Percentiles rank a stretch among this genome's conserved stretches.
These are phyloP conservation scores for Drosophila mojavensis DNA, from an alignment of 1,140 invertebrate species.

Conservation along the genomic window DNA sequence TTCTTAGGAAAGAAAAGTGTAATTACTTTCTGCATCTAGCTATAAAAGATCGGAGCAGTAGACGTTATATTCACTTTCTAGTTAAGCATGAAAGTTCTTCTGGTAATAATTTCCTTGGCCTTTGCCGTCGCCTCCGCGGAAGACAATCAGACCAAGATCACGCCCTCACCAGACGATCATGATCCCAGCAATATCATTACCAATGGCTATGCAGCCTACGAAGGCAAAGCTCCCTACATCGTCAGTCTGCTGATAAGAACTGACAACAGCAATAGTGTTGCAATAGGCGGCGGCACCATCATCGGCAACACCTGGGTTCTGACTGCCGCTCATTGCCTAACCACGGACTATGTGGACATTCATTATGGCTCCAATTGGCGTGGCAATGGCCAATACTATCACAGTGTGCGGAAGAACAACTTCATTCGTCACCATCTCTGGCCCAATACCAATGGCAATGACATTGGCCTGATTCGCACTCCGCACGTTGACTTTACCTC, in stretches of 20 bases:
- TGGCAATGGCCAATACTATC: conserved; percentile 38
- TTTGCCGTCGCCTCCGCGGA: conserved; percentile 29
- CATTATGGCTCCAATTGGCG: conserved; percentile 66
- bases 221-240: conserved; percentile 85
- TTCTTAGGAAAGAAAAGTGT: neutral
- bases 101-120: conserved; percentile 32
- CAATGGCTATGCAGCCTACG: conserved; percentile 57
- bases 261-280: conserved; percentile 49
- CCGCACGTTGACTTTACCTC: conserved; percentile 38
- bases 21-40: neutral
- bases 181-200: conserved; percentile 49
- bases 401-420: conserved; percentile 50
- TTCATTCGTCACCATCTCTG: conserved; percentile 56
- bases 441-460: conserved; percentile 45
- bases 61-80: neutral
- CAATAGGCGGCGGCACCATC: conserved; percentile 86
- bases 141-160: conserved; percentile 13
- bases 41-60: neutral
- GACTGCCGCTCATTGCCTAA: conserved; percentile 86
- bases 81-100: conserved; percentile 42
- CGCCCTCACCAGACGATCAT: neutral
- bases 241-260: conserved; percentile 81
- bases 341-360: conserved; percentile 51
- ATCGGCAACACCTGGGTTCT: conserved; percentile 85
- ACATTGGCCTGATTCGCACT: conserved; percentile 61